Percentiles rank a stretch among this genome's conserved stretches.
Evolutionary conservation across 2,113 vertebrate genomes (phyloP).

Genomic region (Burhinus bistriatus): DNA sequence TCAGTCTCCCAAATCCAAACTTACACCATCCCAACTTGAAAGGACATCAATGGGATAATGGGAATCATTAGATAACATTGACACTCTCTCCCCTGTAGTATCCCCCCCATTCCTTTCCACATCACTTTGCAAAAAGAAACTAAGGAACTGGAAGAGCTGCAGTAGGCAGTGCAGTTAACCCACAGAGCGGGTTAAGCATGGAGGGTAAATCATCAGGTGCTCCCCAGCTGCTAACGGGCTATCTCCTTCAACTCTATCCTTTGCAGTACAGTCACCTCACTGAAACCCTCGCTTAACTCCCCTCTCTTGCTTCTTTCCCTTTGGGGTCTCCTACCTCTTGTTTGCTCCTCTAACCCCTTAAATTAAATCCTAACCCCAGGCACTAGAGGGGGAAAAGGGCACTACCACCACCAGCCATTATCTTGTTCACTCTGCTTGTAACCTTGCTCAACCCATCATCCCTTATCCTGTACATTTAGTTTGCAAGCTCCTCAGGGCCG

Average conservation of each 20-base stretch:
- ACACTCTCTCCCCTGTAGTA: not conserved
- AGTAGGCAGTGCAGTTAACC: not conserved
- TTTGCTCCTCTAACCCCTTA: not conserved
- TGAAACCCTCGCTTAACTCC: accelerated
- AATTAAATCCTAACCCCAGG: not conserved
- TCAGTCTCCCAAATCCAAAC: not conserved
- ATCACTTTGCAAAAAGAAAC: no score
- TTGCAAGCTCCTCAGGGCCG: not conserved
- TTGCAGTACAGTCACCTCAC: not conserved
- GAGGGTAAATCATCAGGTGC: not conserved
- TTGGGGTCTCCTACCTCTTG: not conserved
- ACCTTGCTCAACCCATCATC: not conserved
- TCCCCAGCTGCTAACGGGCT: no score
- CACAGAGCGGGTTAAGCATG: not conserved
- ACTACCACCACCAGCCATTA: not conserved
- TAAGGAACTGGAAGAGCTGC: accelerated
- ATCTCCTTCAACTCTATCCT: not conserved
- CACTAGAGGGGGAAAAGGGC: not conserved
- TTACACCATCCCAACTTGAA: not conserved
- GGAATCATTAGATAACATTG: accelerated
- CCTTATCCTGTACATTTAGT: not conserved
- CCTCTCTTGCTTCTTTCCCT: not conserved
- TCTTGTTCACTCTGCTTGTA: not conserved
- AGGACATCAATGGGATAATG: accelerated
- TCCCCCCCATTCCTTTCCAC: not conserved